Conservation (phyloP, 2,113 vertebrate genomes). For the Sinosuthora webbiana region DNA sequence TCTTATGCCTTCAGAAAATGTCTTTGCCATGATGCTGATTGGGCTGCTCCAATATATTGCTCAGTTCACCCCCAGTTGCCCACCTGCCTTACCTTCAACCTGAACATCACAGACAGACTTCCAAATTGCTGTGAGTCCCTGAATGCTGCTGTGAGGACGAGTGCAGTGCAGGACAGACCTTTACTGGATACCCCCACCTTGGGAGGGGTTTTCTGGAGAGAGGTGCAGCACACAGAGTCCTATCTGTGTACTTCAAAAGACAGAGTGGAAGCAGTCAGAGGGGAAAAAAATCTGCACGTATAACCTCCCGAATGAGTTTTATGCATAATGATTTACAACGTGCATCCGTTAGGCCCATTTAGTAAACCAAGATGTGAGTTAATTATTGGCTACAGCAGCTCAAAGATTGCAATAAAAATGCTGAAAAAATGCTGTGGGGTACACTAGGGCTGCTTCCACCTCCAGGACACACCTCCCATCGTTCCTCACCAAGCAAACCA, state of each 20-base stretch:
- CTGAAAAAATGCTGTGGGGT: background rate
- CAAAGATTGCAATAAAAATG: background rate
- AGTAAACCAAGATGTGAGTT: background rate
- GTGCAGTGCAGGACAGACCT: background rate
- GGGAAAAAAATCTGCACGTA: background rate
- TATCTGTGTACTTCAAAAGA: background rate
- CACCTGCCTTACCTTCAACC: background rate
- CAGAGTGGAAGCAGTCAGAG: background rate
- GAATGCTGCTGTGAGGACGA: background rate
- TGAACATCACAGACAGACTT: background rate
- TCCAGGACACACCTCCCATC: background rate
- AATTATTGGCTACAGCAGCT: background rate
- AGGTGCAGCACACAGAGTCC: background rate
- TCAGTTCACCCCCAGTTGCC: fast-evolving
- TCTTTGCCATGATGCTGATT: background rate
- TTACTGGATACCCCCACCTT: fast-evolving
- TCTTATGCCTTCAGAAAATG: background rate
- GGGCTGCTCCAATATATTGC: background rate
- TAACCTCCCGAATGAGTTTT: background rate
- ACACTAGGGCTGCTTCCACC: background rate
- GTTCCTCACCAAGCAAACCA: background rate
- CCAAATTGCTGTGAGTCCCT: background rate
- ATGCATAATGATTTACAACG: background rate
- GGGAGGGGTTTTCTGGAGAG: background rate
- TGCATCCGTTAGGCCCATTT: background rate